These are phyloP conservation scores for Biston stratarius DNA, from an alignment of 2,888 invertebrate genomes.

Conservation along the genomic window DNA sequence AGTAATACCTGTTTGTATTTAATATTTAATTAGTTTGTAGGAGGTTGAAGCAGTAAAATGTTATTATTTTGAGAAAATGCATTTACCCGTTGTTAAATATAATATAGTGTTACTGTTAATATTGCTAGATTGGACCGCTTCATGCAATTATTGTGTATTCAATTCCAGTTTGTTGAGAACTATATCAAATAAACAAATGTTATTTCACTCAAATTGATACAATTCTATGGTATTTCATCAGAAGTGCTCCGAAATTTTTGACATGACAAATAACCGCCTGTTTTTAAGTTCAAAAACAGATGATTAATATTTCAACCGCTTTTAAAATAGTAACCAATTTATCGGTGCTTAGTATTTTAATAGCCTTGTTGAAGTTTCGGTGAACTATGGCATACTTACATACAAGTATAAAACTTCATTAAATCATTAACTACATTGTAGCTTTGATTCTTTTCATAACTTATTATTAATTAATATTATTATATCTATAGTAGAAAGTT, in stretches of 20 bases:
- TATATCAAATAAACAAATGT: conserved; percentile 2
- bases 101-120: conserved; percentile 62
- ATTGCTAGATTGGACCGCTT: conserved; percentile 55
- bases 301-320: neutral
- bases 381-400: neutral
- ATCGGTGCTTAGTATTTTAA: neutral
- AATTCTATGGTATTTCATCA: conserved; percentile 3
- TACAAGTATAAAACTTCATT: neutral
- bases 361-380: neutral
- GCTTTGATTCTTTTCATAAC: conserved; percentile 19
- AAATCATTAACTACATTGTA: neutral
- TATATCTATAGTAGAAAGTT: conserved; percentile 24
- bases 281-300: neutral
- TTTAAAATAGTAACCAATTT: no score
- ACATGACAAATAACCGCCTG: no score
- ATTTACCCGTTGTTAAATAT: conserved; percentile 74
- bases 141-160: conserved; percentile 36
- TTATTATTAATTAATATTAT: conserved; percentile 12
- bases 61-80: conserved; percentile 77
- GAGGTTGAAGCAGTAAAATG: conserved; percentile 47
- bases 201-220: neutral
- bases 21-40: conserved; percentile 34
- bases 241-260: no score
- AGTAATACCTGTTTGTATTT: conserved; percentile 24
- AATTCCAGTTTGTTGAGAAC: neutral